Conservation (phyloP, 2,113 vertebrate genomes). For the Channa argus region DNA sequence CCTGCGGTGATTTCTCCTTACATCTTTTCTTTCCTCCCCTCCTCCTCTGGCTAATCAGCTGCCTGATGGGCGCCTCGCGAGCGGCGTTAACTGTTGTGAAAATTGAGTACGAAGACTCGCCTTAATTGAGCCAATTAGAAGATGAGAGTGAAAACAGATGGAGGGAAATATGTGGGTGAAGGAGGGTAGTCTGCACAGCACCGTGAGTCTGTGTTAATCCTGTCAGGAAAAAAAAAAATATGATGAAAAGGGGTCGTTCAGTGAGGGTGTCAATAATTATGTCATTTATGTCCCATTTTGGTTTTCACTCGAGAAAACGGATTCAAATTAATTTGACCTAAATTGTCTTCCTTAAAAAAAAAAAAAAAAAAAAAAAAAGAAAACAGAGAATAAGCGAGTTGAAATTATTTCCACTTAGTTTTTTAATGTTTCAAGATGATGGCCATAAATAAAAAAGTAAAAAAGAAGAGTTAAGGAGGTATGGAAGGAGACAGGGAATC, state of each 20-base stretch:
- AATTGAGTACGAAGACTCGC: slow-evolving; percentile 58
- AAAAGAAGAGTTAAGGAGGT: too few species aligned
- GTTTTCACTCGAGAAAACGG: too few species aligned
- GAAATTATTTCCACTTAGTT: background rate
- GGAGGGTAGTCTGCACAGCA: background rate
- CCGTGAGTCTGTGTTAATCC: slow-evolving; percentile 14
- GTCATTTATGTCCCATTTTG: too few species aligned
- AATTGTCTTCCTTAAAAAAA: too few species aligned
- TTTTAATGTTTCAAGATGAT: background rate
- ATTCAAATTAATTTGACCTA: too few species aligned
- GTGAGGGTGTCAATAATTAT: background rate
- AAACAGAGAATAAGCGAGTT: too few species aligned
- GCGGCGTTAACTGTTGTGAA: slow-evolving; percentile 30
- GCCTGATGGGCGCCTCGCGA: slow-evolving; percentile 24
- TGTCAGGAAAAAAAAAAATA: slow-evolving; percentile 34
- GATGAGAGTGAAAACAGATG: slow-evolving; percentile 72
- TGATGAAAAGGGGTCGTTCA: slow-evolving; percentile 15
- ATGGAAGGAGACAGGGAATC: too few species aligned
- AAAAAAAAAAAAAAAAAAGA: too few species aligned
- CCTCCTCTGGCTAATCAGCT: slow-evolving; percentile 49
- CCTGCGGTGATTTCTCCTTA: slow-evolving; percentile 35
- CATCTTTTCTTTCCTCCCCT: slow-evolving; percentile 4
- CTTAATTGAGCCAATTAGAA: slow-evolving; percentile 80
- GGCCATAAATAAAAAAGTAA: too few species aligned
- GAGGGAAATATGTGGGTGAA: slow-evolving; percentile 33